A percentile compares a stretch with the other conserved stretches of the same genome.
Conservation (phyloP, 2,797 vertebrate genomes). For the Syncerus caffer region DNA sequence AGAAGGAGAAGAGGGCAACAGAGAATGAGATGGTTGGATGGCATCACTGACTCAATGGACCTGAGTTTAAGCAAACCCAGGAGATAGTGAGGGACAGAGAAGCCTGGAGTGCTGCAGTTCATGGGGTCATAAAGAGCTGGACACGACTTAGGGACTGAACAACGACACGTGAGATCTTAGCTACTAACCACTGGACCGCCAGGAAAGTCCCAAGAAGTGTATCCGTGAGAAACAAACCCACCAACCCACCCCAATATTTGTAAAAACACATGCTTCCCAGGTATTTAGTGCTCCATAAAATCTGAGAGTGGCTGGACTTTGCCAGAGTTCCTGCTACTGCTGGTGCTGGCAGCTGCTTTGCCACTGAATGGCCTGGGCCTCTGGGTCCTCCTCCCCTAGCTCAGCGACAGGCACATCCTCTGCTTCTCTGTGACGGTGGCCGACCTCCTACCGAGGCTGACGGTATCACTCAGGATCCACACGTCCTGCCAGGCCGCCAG, state of each 20-base stretch:
- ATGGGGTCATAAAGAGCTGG: background rate
- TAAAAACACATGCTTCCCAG: too few relatives aligned
- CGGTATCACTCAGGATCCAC: constrained; percentile 10
- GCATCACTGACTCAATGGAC: background rate
- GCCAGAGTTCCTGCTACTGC: background rate
- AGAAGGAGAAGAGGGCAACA: background rate
- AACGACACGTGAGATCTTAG: background rate
- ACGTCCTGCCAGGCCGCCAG: background rate
- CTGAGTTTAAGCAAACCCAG: background rate
- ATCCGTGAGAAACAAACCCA: background rate
- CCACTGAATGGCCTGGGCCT: background rate
- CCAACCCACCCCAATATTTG: background rate
- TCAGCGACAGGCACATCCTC: background rate
- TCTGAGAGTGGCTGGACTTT: background rate
- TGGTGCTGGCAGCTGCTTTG: background rate
- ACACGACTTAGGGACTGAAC: background rate
- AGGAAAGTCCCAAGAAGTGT: background rate
- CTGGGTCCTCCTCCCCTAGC: background rate
- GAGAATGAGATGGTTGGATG: background rate
- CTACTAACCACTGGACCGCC: background rate
- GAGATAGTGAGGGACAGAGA: background rate
- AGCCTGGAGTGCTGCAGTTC: background rate
- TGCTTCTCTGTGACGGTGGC: background rate
- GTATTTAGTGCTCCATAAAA: background rate
- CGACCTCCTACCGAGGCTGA: constrained; percentile 10